Percentiles rank a stretch among this genome's conserved stretches.
Conservation (phyloP, 2,888 invertebrate genomes). For the Drosophila meridiana region DNA sequence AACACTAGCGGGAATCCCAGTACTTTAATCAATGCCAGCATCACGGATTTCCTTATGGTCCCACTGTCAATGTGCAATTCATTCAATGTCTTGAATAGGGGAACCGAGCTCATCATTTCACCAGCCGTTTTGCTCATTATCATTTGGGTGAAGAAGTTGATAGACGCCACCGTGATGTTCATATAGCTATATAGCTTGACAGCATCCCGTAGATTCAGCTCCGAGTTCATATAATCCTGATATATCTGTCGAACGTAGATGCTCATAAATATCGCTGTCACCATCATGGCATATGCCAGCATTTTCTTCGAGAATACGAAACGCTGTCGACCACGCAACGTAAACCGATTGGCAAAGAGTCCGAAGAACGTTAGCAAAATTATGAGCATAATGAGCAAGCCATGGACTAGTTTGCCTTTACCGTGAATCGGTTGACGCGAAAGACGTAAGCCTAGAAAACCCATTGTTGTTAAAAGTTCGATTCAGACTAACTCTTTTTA, state of each 20-base stretch:
- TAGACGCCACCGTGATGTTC: constrained; percentile 71
- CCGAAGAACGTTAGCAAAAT: constrained; percentile 60
- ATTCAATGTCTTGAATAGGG: constrained; percentile 60
- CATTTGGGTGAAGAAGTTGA: constrained; percentile 67
- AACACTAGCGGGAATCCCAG: constrained; percentile 71
- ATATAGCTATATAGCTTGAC: constrained; percentile 76
- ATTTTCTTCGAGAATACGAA: constrained; percentile 60
- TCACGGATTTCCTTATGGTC: constrained; percentile 42
- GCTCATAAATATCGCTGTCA: constrained; percentile 56
- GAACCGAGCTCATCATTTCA: constrained; percentile 58
- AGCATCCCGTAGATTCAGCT: constrained; percentile 74
- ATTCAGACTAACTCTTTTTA: constrained; percentile 20
- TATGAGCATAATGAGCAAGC: constrained; percentile 44
- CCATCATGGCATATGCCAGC: constrained; percentile 60
- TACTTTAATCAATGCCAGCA: constrained; percentile 61
- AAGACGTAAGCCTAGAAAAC: constrained; percentile 25
- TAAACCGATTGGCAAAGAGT: constrained; percentile 60
- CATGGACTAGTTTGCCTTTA: constrained; percentile 37
- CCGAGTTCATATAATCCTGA: constrained; percentile 57
- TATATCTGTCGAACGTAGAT: constrained; percentile 68
- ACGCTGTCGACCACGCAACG: constrained; percentile 37
- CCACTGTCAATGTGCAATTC: constrained; percentile 56
- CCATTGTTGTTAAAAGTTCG: constrained; percentile 38
- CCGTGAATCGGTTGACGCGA: constrained; percentile 41
- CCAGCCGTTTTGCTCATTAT: constrained; percentile 9